Conservation (phyloP, 2,113 vertebrate species). For the Menidia beryllina region DNA sequence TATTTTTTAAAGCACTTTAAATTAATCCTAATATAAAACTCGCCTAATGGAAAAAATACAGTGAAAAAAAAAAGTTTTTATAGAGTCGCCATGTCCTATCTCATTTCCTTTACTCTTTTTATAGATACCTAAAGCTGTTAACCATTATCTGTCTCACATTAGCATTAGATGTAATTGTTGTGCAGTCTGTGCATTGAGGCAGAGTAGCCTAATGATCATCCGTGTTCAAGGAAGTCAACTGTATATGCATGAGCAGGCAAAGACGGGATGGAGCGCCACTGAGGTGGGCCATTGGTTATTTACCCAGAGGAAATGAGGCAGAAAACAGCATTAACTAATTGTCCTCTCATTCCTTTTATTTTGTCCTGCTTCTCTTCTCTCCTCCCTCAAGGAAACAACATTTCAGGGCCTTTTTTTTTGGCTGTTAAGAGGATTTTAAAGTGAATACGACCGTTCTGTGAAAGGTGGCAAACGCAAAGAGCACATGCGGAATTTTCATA, state of each 20-base stretch:
- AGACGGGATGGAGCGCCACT: constrained; percentile 37
- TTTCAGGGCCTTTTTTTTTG: constrained; percentile 53
- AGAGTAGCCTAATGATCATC: constrained; percentile 22
- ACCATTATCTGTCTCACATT: constrained; percentile 8
- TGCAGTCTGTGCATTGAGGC: constrained; percentile 27
- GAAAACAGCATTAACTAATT: constrained; percentile 53
- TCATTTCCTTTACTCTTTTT: not conserved
- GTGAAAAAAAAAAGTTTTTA: not conserved
- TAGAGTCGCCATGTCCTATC: too few species aligned
- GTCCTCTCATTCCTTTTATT: constrained; percentile 37
- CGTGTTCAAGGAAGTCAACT: constrained; percentile 41
- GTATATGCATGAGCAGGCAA: constrained; percentile 45
- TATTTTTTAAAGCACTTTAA: too few species aligned
- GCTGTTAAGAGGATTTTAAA: constrained; percentile 57
- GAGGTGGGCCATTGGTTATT: constrained; percentile 67
- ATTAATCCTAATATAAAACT: too few species aligned
- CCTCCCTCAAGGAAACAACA: constrained; percentile 26
- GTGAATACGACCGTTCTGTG: constrained; percentile 44
- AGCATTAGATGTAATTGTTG: not conserved
- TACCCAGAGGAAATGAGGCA: constrained; percentile 72
- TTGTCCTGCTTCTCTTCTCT: constrained; percentile 10
- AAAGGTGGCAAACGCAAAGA: constrained; percentile 62
- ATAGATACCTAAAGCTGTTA: not conserved
- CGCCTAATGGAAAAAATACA: not conserved
- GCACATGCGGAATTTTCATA: constrained; percentile 72